Base-by-base conservation (phyloP, 2,113 vertebrate genomes). In the Thamnaconus septentrionalis region DNA sequence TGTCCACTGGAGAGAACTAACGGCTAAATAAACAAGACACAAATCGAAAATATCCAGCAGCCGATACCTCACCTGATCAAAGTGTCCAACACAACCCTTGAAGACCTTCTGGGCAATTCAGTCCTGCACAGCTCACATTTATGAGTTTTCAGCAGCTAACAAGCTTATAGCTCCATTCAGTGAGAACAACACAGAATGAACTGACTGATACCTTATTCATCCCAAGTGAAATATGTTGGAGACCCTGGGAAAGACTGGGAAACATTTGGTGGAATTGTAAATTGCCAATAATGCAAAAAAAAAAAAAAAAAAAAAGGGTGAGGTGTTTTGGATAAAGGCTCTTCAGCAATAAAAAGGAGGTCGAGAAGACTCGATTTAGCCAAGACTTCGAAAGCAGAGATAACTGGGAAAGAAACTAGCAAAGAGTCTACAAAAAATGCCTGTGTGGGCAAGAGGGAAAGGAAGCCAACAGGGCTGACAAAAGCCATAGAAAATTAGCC, bases 311-410 rank as follows among this genome's bases (percentile, higher is more conserved):
- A n/a, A n/a, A n/a, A 64, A 61, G 50, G 18, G 60, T 0, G 43
- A 81, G 62, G 68, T 71, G 64, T 81, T 83, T 69, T 72, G 64
- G 61, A 66, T 59, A 7, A 53, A 7, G 53, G 46, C n/a, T 69
- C 50, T 66, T 46, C 41, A 61, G 66, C 66, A 64, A 62, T 68
- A 79, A 77, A 82, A 64, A 56, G 41, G 31, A 75, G 58, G 57
- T 73, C 77, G 73, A 71, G 66, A 66, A 53, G 53, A 68, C 18
- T 46, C 49, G 57, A 55, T 69, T 58, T 56, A 53, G 58, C 48
- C 3, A 12, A 71, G 50, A 64, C 52, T 67, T 61, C 76, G 40
- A 68, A 61, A 67, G 59, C 55, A 61, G 60, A 66, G 73, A 76
- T 69, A 76, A 67, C 66, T 63, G 40, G 62, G 61, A 71, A 64